These are phyloP conservation scores for Catostylus mosaicus DNA, from an alignment of 30 jellyfish, hydroid and myxozoan species.

Conservation along the genomic window DNA sequence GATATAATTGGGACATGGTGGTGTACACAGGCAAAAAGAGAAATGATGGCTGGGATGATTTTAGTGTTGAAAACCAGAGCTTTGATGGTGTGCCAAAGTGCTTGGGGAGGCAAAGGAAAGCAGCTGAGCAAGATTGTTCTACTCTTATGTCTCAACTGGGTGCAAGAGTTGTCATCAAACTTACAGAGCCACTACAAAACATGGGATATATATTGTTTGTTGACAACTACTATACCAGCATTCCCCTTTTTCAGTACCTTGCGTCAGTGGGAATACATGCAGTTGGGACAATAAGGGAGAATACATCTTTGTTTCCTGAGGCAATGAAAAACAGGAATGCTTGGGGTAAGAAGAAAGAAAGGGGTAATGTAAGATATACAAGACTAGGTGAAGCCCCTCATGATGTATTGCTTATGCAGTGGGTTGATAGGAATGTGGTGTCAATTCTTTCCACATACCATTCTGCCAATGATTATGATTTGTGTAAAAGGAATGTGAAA, in stretches of 20 bases:
- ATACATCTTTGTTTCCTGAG: slow-evolving; percentile 24
- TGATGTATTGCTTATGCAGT: slow-evolving; percentile 26
- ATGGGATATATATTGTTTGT: too few relatives aligned
- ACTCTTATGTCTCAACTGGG: too few relatives aligned
- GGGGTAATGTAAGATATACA: slow-evolving; percentile 39
- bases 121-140: too few relatives aligned
- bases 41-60: slow-evolving; percentile 10
- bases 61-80: background rate
- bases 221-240: too few relatives aligned
- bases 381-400: slow-evolving; percentile 23
- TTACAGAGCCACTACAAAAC: too few relatives aligned
- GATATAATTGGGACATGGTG: slow-evolving; percentile 34
- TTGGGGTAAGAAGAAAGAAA: slow-evolving; percentile 45
- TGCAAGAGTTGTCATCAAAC: too few relatives aligned
- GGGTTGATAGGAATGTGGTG: slow-evolving; percentile 57
- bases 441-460: slow-evolving; percentile 23
- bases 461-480: slow-evolving; percentile 31
- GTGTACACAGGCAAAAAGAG: slow-evolving; percentile 40
- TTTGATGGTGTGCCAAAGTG: background rate
- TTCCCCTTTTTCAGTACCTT: too few relatives aligned
- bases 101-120: slow-evolving; percentile 3
- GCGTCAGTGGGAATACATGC: slow-evolving; percentile 19
- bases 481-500: slow-evolving; percentile 16
- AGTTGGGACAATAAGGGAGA: slow-evolving; percentile 19
- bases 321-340: slow-evolving; percentile 34